Evolutionary conservation across 2,113 vertebrate species (phyloP).

Genomic region (Plectropomus leopardus): DNA sequence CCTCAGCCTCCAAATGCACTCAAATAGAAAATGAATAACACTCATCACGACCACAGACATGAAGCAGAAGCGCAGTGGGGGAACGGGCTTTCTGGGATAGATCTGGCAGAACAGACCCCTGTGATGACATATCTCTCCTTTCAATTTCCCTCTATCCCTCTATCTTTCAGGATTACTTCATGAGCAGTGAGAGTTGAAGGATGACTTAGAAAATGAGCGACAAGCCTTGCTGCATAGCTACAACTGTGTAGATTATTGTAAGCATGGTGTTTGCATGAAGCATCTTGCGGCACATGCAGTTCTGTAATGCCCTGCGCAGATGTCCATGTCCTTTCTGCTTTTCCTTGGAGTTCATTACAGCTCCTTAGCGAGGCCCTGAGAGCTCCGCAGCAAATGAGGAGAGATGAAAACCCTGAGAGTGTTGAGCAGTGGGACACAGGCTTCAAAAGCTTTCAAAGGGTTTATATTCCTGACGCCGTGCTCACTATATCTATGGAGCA

Average conservation of each 20-base stretch:
- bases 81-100: constrained; percentile 3
- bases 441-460: constrained; percentile 76
- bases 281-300: background rate
- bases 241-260: constrained; percentile 1
- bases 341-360: constrained; percentile 65
- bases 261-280: constrained; percentile 24
- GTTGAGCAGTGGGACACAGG: constrained; percentile 64
- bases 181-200: background rate
- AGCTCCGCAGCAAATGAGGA: constrained; percentile 65
- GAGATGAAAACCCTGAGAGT: constrained; percentile 69
- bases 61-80: constrained; percentile 32
- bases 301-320: constrained; percentile 8
- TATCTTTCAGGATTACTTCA: background rate
- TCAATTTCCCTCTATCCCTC: background rate
- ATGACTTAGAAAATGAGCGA: constrained; percentile 37
- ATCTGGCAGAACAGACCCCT: constrained; percentile 26
- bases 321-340: constrained; percentile 38
- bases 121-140: background rate
- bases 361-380: constrained; percentile 50
- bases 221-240: background rate
- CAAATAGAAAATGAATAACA: constrained; percentile 71
- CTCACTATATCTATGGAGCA: constrained; percentile 32
- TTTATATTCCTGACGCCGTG: constrained; percentile 50
- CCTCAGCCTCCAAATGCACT: constrained; percentile 53
- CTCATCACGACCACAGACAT: constrained; percentile 40